phyloP scores from a whole-genome alignment of 37 sponge, comb jelly and placozoan species.

The Beroe forskalii region DNA sequence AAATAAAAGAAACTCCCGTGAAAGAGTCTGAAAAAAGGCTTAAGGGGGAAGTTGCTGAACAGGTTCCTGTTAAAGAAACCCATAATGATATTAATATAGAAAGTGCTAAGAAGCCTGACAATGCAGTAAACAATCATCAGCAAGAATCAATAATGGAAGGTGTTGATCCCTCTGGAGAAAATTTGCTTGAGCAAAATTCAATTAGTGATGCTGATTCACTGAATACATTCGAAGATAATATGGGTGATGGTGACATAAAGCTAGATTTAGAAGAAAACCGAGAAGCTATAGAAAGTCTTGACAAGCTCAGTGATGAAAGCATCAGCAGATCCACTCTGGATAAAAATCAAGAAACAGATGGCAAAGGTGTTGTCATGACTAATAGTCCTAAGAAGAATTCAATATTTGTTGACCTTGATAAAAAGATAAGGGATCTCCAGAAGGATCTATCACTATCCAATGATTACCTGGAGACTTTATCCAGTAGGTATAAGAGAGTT shows the following conservation, averaged over 20 bases:
- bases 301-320: not conserved
- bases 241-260: not conserved
- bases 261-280: not conserved
- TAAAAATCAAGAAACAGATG: not conserved
- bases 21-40: conserved; percentile 14
- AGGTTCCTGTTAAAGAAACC: not conserved
- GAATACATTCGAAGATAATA: not conserved
- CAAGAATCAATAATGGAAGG: conserved; percentile 36
- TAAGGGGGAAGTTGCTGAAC: not conserved
- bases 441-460: conserved; percentile 26
- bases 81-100: not conserved
- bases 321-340: not conserved
- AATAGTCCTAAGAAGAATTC: conserved; percentile 64
- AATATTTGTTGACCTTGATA: conserved; percentile 42
- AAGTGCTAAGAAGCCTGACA: not conserved
- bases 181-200: not conserved
- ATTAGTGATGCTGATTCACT: not conserved
- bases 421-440: conserved; percentile 32
- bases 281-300: not conserved
- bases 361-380: conserved; percentile 48
- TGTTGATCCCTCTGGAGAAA: conserved; percentile 9
- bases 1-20: not conserved
- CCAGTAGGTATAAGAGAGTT: conserved; percentile 50
- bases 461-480: conserved; percentile 58
- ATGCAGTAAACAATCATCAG: not conserved